phyloP scores from a whole-genome alignment of 1,140 invertebrate species.

The Calliopsis andreniformis region DNA sequence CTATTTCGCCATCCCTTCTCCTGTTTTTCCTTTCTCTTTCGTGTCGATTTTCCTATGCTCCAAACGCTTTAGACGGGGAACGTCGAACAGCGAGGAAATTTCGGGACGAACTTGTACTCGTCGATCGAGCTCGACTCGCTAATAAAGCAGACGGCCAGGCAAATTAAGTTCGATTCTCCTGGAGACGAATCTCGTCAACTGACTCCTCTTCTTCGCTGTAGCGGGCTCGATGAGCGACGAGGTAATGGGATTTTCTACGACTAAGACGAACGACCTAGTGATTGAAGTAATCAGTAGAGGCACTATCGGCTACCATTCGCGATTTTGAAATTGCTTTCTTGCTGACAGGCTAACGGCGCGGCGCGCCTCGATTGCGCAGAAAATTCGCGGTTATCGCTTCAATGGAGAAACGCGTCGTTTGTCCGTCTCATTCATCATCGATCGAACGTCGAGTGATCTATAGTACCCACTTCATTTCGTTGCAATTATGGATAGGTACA shows the following conservation, averaged over 20 bases:
- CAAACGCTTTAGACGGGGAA: background rate
- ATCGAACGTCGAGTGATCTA: constrained; percentile 8
- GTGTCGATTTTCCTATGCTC: background rate
- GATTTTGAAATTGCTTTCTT: constrained; percentile 49
- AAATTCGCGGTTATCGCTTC: background rate
- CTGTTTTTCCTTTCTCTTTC: constrained; percentile 5
- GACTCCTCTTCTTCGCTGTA: background rate
- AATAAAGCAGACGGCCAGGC: constrained; percentile 3
- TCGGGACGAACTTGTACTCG: background rate
- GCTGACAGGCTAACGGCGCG: constrained; percentile 6
- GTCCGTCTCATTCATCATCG: background rate
- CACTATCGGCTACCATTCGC: constrained; percentile 31
- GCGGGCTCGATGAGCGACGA: too few species aligned
- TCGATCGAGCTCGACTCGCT: background rate
- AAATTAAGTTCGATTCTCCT: constrained; percentile 37
- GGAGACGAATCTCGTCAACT: background rate
- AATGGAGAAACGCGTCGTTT: background rate
- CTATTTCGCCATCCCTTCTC: constrained; percentile 1
- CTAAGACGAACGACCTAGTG: constrained; percentile 25
- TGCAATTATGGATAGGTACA: too few species aligned
- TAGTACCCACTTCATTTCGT: too few species aligned
- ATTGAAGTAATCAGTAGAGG: constrained; percentile 35
- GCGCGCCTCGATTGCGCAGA: background rate
- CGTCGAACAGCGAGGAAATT: constrained; percentile 9
- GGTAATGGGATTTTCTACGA: constrained; percentile 38